Evolutionary conservation across 2,113 vertebrate species (phyloP).

Genomic region (Sterrhoptilus dennistouni): DNA sequence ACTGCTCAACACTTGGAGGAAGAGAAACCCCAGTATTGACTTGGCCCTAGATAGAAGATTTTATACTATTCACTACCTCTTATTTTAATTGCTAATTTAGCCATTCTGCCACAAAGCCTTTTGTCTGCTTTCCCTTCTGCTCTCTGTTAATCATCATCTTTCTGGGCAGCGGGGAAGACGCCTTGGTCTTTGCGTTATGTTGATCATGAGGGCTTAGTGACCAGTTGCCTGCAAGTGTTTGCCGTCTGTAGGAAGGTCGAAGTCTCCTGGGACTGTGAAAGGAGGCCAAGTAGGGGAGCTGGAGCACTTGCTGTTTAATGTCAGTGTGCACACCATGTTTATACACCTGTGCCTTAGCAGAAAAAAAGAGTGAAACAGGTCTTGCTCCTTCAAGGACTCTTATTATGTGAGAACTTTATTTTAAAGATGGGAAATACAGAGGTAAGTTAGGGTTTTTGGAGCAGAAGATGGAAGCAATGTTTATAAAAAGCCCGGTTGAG

Average conservation of each 20-base stretch:
- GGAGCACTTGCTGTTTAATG: not conserved
- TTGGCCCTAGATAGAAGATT: not conserved
- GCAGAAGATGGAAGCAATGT: not conserved
- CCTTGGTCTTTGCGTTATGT: not conserved
- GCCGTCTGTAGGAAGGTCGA: not conserved
- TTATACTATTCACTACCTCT: not conserved
- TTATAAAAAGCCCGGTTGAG: not conserved
- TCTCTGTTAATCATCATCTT: not conserved
- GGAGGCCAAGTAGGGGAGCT: not conserved
- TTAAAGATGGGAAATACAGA: not conserved
- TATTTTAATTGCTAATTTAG: not conserved
- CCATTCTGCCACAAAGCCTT: not conserved
- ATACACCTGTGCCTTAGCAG: not conserved
- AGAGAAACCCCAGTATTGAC: not conserved
- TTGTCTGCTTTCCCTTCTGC: not conserved
- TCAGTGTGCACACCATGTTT: not conserved
- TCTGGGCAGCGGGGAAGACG: accelerated
- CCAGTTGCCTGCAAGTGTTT: not conserved
- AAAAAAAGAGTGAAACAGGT: not conserved
- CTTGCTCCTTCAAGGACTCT: not conserved
- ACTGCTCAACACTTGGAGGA: not conserved
- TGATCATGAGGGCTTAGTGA: not conserved
- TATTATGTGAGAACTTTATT: not conserved
- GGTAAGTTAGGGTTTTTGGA: not conserved
- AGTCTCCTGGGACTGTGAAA: not conserved